Evolutionary conservation across 2,888 invertebrate genomes (phyloP).

Genomic region (Hyles lineata): DNA sequence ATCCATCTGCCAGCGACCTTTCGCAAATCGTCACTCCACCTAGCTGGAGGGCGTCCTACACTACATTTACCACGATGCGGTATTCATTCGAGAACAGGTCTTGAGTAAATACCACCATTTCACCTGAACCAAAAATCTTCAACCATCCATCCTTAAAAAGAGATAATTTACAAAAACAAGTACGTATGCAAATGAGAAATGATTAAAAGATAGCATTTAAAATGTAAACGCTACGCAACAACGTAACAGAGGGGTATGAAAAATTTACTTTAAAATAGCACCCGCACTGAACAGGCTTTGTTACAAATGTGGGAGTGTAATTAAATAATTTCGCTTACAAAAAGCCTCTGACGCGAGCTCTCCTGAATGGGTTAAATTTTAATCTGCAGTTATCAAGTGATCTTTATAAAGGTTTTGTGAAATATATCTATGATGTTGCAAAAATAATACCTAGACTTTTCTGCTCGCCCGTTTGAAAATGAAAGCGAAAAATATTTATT

Average conservation of each 20-base stretch:
- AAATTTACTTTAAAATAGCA: slow-evolving; percentile 50
- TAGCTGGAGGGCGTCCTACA: no score
- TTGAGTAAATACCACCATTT: not conserved
- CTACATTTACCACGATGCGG: no score
- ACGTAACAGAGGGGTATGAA: slow-evolving; percentile 42
- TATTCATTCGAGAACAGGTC: no score
- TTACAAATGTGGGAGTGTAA: slow-evolving; percentile 13
- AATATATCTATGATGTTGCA: no score
- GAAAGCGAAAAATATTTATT: no score
- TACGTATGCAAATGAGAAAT: slow-evolving; percentile 15
- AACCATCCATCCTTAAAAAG: not conserved
- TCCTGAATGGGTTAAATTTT: slow-evolving; percentile 26
- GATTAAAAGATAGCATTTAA: slow-evolving; percentile 17
- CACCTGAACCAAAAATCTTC: not conserved
- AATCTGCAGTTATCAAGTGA: slow-evolving; percentile 11
- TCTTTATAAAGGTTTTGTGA: not conserved
- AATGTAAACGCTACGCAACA: not conserved
- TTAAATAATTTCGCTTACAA: slow-evolving; percentile 27
- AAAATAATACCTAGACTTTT: no score
- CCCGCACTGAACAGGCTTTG: slow-evolving; percentile 4
- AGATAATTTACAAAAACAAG: not conserved
- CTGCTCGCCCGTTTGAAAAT: no score
- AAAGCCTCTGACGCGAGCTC: slow-evolving; percentile 16
- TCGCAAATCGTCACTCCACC: no score
- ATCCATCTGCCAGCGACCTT: no score